Percentiles rank a stretch among this genome's conserved stretches.
Conservation (phyloP, 2,888 invertebrate species). For the Octodonta nipae region DNA sequence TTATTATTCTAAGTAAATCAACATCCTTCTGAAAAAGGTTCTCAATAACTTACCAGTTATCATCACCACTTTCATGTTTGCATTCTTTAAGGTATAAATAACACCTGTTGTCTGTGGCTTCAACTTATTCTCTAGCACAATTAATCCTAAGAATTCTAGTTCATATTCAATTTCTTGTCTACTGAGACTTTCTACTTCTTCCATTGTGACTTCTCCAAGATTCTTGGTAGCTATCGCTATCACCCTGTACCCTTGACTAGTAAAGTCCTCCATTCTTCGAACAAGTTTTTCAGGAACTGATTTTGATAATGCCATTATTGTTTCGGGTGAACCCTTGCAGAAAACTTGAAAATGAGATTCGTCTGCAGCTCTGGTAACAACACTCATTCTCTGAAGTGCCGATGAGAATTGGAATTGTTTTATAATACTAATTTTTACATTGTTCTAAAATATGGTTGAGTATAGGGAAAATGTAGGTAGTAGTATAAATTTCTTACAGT, state of each 20-base stretch:
- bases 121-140: slow-evolving; percentile 87
- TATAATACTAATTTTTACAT: slow-evolving; percentile 40
- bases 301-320: slow-evolving; percentile 61
- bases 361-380: slow-evolving; percentile 56
- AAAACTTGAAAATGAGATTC: slow-evolving; percentile 64
- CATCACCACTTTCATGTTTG: slow-evolving; percentile 85
- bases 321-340: slow-evolving; percentile 90
- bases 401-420: slow-evolving; percentile 72
- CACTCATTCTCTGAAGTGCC: slow-evolving; percentile 76
- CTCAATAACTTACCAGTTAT: slow-evolving; percentile 71
- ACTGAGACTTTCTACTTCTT: slow-evolving; percentile 54
- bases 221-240: slow-evolving; percentile 69
- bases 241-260: slow-evolving; percentile 78
- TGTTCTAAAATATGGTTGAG: slow-evolving; percentile 12
- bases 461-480: too few species aligned
- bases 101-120: slow-evolving; percentile 76
- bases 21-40: too few species aligned
- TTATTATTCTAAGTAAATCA: too few species aligned
- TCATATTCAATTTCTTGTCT: slow-evolving; percentile 71
- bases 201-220: slow-evolving; percentile 45
- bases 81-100: slow-evolving; percentile 62
- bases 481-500: too few species aligned
- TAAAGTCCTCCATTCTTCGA: slow-evolving; percentile 62
- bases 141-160: slow-evolving; percentile 70
- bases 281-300: slow-evolving; percentile 68